phyloP scores from a whole-genome alignment of 2,888 invertebrate genomes.

The Dinocampus coccinellae region DNA sequence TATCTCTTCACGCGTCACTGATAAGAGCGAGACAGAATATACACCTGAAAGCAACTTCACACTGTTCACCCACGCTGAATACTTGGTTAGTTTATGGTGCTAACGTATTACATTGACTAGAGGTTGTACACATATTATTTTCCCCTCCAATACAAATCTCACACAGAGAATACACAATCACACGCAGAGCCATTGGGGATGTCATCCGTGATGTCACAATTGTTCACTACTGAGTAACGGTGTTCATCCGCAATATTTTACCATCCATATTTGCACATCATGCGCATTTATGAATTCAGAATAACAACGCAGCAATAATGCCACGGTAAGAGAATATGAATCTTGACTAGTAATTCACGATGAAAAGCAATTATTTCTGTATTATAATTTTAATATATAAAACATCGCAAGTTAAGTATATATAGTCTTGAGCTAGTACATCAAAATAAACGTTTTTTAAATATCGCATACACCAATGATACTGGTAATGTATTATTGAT shows the following conservation, averaged over 20 bases:
- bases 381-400: neutral
- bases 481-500: neutral
- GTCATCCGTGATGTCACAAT: slow-evolving; percentile 48
- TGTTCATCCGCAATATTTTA: slow-evolving; percentile 37
- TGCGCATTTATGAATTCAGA: slow-evolving; percentile 38
- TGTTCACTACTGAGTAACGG: slow-evolving; percentile 43
- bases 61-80: neutral
- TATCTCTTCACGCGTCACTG: neutral
- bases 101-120: neutral
- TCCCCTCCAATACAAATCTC: neutral
- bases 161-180: slow-evolving; percentile 20
- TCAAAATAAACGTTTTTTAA: neutral
- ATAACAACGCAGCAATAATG: slow-evolving; percentile 49
- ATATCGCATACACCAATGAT: neutral
- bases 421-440: neutral
- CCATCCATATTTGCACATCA: slow-evolving; percentile 46
- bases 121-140: neutral
- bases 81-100: neutral
- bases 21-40: neutral
- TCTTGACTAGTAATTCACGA: neutral
- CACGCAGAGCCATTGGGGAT: slow-evolving; percentile 39
- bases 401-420: neutral
- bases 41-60: slow-evolving; percentile 7
- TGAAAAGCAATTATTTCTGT: neutral
- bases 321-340: slow-evolving; percentile 46